Evolutionary conservation across 2,797 vertebrate species (phyloP).

Genomic region (Muraenolepis orangiensis): DNA sequence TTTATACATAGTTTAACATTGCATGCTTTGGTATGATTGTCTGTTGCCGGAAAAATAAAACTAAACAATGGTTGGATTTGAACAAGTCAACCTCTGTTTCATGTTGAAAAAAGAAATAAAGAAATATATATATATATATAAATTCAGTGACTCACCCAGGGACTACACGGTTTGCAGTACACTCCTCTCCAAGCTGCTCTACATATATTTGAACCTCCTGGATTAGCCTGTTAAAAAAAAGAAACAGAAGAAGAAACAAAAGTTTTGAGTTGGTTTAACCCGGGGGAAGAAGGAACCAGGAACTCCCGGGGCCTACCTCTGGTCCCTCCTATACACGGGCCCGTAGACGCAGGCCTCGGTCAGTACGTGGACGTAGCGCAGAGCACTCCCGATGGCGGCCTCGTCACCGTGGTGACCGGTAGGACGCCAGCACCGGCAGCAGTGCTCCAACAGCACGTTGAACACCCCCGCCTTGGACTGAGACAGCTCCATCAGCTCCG

Average conservation of each 20-base stretch:
- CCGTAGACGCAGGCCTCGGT: conserved; percentile 88
- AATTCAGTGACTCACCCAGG: conserved; percentile 64
- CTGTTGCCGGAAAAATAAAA: no score
- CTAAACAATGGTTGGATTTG: not conserved
- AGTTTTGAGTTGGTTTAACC: not conserved
- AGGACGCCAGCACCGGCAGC: conserved; percentile 83
- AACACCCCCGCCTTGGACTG: conserved; percentile 87
- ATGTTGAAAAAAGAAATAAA: no score
- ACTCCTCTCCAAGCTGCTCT: conserved; percentile 81
- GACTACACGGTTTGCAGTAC: conserved; percentile 78
- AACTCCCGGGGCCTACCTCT: conserved; percentile 71
- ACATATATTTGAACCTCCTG: conserved; percentile 88
- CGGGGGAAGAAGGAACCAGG: not conserved
- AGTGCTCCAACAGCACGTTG: conserved; percentile 81
- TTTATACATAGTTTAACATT: no score
- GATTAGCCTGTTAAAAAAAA: conserved; percentile 72
- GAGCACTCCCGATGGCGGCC: conserved; percentile 55
- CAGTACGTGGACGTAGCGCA: conserved; percentile 78
- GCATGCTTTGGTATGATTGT: not conserved
- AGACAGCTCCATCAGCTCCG: conserved; percentile 83
- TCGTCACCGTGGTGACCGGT: conserved; percentile 25
- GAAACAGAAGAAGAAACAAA: not conserved
- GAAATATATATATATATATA: not conserved
- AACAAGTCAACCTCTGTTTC: not conserved
- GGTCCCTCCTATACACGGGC: conserved; percentile 88